A percentile compares a stretch with the other conserved stretches of the same genome.
These are phyloP conservation scores for Monopterus albus DNA, from an alignment of 2,113 vertebrate species.

Conservation along the genomic window DNA sequence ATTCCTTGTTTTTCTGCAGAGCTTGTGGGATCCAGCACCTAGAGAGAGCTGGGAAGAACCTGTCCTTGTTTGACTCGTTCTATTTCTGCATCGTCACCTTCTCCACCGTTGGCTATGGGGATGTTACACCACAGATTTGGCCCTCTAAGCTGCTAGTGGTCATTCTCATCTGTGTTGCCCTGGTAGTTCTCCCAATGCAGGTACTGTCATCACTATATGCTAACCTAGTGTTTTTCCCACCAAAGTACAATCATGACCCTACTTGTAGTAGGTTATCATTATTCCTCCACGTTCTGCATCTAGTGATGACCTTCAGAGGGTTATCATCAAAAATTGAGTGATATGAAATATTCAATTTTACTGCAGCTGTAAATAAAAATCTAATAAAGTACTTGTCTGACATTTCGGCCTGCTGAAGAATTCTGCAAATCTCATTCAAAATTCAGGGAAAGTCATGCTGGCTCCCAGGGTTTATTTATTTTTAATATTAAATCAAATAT, in stretches of 20 bases:
- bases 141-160: constrained; percentile 97
- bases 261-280: background rate
- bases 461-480: background rate
- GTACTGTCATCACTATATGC: constrained; percentile 58
- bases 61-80: constrained; percentile 93
- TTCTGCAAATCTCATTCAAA: constrained; percentile 25
- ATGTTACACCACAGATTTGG: constrained; percentile 97
- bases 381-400: background rate
- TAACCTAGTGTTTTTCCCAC: background rate
- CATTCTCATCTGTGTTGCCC: constrained; percentile 96
- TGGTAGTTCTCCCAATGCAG: constrained; percentile 96
- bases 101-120: constrained; percentile 97
- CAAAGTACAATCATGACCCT: background rate
- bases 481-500: too few relatives aligned
- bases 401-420: background rate
- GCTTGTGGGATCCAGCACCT: constrained; percentile 96
- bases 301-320: background rate
- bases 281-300: background rate
- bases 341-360: background rate
- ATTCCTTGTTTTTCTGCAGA: constrained; percentile 60
- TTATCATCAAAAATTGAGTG: constrained; percentile 18
- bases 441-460: background rate
- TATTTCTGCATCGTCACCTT: constrained; percentile 99
- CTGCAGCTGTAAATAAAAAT: background rate
- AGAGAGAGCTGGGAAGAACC: constrained; percentile 91